phyloP scores from a whole-genome alignment of 92 coral and sea anemone genomes.

The Hydrozoanthus gracilis region DNA sequence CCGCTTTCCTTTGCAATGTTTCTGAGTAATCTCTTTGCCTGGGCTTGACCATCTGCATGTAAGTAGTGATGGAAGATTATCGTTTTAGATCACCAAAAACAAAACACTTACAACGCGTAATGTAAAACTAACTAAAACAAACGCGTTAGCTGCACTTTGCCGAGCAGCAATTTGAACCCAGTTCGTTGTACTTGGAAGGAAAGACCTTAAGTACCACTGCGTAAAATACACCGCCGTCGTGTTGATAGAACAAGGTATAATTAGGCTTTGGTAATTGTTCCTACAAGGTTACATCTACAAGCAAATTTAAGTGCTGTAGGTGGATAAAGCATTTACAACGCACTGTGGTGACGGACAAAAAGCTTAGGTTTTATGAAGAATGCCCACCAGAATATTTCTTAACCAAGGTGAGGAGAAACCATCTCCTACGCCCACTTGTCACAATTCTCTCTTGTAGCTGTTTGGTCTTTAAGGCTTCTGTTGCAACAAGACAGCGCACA shows the following conservation, averaged over 20 bases:
- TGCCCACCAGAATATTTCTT: conserved; percentile 26
- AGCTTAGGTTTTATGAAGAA: background rate
- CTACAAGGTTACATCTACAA: background rate
- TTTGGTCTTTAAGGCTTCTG: conserved; percentile 26
- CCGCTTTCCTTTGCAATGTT: conserved; percentile 62
- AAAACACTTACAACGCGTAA: background rate
- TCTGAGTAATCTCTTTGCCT: conserved; percentile 55
- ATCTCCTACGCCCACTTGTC: conserved; percentile 21
- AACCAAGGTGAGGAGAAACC: conserved; percentile 26
- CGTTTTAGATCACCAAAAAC: background rate
- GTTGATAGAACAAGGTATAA: background rate
- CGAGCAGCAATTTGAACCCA: background rate
- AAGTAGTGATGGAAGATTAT: background rate
- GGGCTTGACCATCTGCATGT: conserved; percentile 72
- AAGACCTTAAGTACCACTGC: background rate
- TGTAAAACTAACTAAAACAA: background rate
- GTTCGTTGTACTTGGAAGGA: background rate
- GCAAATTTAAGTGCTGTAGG: background rate
- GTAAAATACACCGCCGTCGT: background rate
- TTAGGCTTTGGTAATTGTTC: background rate
- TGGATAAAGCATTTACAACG: background rate
- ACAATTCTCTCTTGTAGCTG: background rate
- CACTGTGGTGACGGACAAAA: background rate
- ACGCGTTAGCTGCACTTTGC: background rate
- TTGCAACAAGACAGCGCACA: conserved; percentile 23